A percentile compares a stretch with the other conserved stretches of the same genome.
phyloP scores from a whole-genome alignment of 2,888 invertebrate species.

The Drosophila mimetica region DNA sequence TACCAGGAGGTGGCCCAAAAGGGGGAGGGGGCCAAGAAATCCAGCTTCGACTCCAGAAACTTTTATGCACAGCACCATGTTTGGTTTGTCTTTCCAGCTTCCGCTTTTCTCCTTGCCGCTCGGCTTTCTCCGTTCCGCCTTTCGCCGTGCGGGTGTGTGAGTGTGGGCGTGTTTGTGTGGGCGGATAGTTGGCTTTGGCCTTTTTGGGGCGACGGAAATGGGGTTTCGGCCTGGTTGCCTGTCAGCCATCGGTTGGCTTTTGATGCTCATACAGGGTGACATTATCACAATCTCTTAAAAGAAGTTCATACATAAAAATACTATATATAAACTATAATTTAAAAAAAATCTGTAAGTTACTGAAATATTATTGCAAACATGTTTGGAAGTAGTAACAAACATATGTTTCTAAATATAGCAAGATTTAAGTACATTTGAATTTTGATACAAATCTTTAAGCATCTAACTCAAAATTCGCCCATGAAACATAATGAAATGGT shows the following conservation, averaged over 20 bases:
- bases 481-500: too few species aligned
- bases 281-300: not conserved
- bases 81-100: constrained; percentile 84
- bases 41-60: constrained; percentile 50
- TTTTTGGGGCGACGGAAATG: constrained; percentile 38
- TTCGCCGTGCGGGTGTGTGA: constrained; percentile 17
- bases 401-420: too few species aligned
- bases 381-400: too few species aligned
- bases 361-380: too few species aligned
- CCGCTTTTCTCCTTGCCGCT: constrained; percentile 62
- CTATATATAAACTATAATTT: too few species aligned
- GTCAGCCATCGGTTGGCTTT: constrained; percentile 15
- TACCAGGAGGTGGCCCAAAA: constrained; percentile 67
- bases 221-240: constrained; percentile 23
- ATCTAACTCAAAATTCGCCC: too few species aligned
- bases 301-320: too few species aligned
- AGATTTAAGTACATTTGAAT: too few species aligned
- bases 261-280: constrained; percentile 37
- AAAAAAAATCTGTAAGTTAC: too few species aligned
- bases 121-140: constrained; percentile 35
- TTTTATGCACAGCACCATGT: constrained; percentile 81
- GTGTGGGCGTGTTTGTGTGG: constrained; percentile 23
- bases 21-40: constrained; percentile 45
- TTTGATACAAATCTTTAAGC: too few species aligned
- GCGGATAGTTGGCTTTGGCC: constrained; percentile 43